phyloP scores from a whole-genome alignment of 2,797 vertebrate genomes.

The Aselliscus stoliczkanus region DNA sequence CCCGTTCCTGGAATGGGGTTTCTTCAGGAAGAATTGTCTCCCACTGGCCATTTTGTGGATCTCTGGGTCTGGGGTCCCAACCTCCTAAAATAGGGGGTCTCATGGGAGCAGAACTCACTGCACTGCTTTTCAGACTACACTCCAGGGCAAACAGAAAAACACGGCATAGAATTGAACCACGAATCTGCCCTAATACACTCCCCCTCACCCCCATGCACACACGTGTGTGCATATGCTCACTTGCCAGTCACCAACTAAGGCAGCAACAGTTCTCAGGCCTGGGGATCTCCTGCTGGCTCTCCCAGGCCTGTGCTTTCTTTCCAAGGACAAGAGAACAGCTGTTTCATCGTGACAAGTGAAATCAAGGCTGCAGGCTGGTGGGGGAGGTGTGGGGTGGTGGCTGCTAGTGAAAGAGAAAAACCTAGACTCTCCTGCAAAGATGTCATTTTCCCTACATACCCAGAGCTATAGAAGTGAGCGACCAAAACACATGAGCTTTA shows the following conservation, averaged over 20 bases:
- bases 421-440: accelerated
- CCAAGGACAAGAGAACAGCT: neutral
- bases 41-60: neutral
- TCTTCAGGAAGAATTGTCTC: neutral
- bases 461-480: accelerated
- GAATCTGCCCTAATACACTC: neutral
- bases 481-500: neutral
- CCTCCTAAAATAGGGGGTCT: neutral
- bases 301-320: neutral
- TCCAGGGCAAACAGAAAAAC: neutral
- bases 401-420: neutral
- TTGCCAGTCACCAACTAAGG: accelerated
- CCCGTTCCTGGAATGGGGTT: accelerated
- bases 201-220: accelerated
- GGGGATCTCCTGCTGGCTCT: neutral
- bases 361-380: neutral
- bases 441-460: accelerated
- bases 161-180: accelerated
- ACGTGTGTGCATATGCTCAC: accelerated
- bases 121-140: neutral
- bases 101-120: neutral
- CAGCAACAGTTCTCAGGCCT: accelerated
- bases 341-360: neutral
- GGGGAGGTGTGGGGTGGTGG: neutral
- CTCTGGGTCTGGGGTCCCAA: neutral